These are phyloP conservation scores for Eulemur albifrons DNA, from an alignment of 2,797 vertebrate genomes.

Conservation along the genomic window DNA sequence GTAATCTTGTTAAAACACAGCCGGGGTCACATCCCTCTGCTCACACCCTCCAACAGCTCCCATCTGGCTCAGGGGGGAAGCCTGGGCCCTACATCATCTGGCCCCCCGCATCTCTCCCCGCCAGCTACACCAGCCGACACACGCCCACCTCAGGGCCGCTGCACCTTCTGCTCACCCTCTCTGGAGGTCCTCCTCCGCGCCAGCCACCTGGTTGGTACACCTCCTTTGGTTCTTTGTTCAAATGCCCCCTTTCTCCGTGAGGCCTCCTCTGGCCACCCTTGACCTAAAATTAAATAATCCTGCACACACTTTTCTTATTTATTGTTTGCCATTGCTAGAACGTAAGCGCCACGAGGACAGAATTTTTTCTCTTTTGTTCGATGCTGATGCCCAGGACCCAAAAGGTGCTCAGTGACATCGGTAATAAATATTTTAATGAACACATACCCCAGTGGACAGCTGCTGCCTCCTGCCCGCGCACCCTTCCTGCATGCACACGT, in stretches of 20 bases:
- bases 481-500: too few species aligned
- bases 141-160: not conserved
- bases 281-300: not conserved
- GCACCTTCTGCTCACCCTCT: not conserved
- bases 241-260: not conserved
- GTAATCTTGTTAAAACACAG: not conserved
- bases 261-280: not conserved
- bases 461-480: not conserved
- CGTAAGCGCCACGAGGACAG: not conserved
- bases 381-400: not conserved
- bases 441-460: not conserved
- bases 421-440: not conserved
- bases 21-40: rapidly evolving
- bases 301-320: not conserved
- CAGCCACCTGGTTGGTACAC: rapidly evolving
- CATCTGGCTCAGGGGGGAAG: not conserved
- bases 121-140: too few species aligned
- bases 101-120: not conserved
- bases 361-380: not conserved
- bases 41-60: not conserved
- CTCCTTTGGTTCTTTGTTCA: not conserved
- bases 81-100: not conserved
- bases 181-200: not conserved
- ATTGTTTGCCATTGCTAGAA: not conserved
- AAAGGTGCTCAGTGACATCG: not conserved